phyloP scores from a whole-genome alignment of 2,888 invertebrate genomes.

The Thecocarcelia acutangulata region DNA sequence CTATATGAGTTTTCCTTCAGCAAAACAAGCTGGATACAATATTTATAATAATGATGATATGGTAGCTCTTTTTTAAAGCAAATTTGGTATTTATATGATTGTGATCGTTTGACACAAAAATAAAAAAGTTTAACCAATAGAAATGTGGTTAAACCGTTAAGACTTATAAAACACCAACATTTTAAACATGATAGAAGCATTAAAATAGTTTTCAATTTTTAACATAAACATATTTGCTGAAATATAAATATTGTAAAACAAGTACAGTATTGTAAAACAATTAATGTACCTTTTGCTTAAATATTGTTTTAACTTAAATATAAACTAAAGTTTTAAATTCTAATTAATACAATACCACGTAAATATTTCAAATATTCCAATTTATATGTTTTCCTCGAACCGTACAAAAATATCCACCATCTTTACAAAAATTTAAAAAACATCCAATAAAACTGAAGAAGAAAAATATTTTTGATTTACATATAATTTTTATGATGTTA shows the following conservation, averaged over 20 bases:
- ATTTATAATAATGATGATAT: too few relatives aligned
- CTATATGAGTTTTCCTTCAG: too few relatives aligned
- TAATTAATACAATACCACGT: too few relatives aligned
- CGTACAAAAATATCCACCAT: slow-evolving; percentile 68
- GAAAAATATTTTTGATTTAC: slow-evolving; percentile 51
- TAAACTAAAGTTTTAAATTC: too few relatives aligned
- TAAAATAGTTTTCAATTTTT: not conserved
- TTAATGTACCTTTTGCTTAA: slow-evolving; percentile 47
- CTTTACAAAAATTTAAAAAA: slow-evolving; percentile 55
- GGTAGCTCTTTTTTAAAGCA: too few relatives aligned
- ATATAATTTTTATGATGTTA: slow-evolving; percentile 62
- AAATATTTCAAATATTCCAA: slow-evolving; percentile 22
- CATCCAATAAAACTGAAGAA: slow-evolving; percentile 16
- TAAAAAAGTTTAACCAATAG: not conserved
- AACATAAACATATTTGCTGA: not conserved
- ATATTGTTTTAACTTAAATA: slow-evolving; percentile 1
- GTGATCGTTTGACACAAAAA: not conserved
- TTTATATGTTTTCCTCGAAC: slow-evolving; percentile 52
- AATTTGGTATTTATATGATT: too few relatives aligned
- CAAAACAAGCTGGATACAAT: too few relatives aligned
- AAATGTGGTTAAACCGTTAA: slow-evolving; percentile 19
- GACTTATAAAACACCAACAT: slow-evolving; percentile 50
- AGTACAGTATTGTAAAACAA: slow-evolving; percentile 2
- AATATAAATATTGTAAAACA: slow-evolving; percentile 7
- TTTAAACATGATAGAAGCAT: slow-evolving; percentile 5